Base-by-base conservation (phyloP, 2,888 invertebrate species). In the Chalcosyrphus nemorum region DNA sequence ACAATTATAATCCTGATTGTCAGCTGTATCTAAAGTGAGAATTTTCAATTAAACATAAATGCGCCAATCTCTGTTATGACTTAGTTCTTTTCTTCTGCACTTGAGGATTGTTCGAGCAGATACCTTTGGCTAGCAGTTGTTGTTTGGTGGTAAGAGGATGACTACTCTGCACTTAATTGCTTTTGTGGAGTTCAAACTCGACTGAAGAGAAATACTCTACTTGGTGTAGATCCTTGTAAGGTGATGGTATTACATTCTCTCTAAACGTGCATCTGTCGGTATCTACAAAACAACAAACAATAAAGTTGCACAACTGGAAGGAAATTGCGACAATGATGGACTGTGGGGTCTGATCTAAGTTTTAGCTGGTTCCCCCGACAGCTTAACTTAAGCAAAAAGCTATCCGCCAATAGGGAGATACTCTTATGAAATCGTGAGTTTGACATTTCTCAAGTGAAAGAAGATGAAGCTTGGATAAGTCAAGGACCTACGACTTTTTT, bases 21-120 rank as follows among this genome's bases (percentile, higher is more conserved):
- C 52, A 68, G 61, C 59, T 61, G 17, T 61, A 45, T 43, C 45
- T 59, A 38, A 45, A 77, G 54, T 68, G 68, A 76, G 68, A 15
- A 70, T 70, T 70, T 77, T 38, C 70, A 77, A 77, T 77, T 77
- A 70, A 77, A 56, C 32, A 54, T 61, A 47, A 59, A 50, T 61
- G 13, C 21, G 45, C 24, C 59, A 52, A 59, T 66, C 61, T 45
- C 11, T 57, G 50, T 35, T 66, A 7, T 32, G 21, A 43, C 68
- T 59, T 19, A 65, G 38, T 17, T 41, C 32, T 32, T 6, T 5
- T 9, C 15, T 21, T 24, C 24, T 32, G 9, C 7, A 17, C 27
- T 52, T 6, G 2, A 11, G 19, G 4, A 52, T 11, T 9, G 29
- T n/a, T n/a, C n/a, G n/a, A n/a, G n/a, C n/a, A n/a, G n/a, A 17